These are phyloP conservation scores for Eolophus roseicapilla DNA, from an alignment of 2,113 vertebrate genomes.

Conservation along the genomic window DNA sequence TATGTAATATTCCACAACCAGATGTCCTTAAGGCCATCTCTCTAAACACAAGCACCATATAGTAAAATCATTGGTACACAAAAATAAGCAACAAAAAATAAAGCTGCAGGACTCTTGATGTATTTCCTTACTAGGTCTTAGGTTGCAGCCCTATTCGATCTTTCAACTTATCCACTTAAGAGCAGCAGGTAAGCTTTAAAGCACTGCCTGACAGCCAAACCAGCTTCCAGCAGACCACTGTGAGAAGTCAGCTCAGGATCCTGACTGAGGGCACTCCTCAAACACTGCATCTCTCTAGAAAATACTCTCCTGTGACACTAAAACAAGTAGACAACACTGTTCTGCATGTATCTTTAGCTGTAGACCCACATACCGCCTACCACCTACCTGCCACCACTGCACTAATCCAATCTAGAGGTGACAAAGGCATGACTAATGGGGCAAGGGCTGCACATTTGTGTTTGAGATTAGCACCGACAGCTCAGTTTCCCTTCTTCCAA, in stretches of 20 bases:
- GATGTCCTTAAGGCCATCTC: background rate
- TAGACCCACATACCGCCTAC: background rate
- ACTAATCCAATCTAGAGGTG: constrained; percentile 41
- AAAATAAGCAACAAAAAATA: background rate
- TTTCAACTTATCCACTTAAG: background rate
- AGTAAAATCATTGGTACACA: background rate
- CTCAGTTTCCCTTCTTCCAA: background rate
- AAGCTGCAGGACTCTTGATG: background rate
- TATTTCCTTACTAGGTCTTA: background rate
- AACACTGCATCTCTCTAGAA: background rate
- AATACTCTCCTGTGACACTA: background rate
- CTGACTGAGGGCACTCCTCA: background rate
- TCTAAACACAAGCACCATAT: background rate
- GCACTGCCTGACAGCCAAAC: background rate
- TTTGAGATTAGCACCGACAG: background rate
- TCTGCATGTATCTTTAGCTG: background rate
- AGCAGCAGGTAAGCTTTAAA: constrained; percentile 7
- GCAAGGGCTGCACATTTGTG: background rate
- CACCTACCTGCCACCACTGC: background rate
- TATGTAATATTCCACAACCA: background rate
- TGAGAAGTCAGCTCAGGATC: constrained; percentile 16
- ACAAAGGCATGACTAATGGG: constrained; percentile 38
- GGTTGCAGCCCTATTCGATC: background rate
- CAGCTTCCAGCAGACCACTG: background rate
- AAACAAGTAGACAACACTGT: constrained; percentile 3